These are phyloP conservation scores for Nomada flava DNA, from an alignment of 2,888 invertebrate species.

Conservation along the genomic window DNA sequence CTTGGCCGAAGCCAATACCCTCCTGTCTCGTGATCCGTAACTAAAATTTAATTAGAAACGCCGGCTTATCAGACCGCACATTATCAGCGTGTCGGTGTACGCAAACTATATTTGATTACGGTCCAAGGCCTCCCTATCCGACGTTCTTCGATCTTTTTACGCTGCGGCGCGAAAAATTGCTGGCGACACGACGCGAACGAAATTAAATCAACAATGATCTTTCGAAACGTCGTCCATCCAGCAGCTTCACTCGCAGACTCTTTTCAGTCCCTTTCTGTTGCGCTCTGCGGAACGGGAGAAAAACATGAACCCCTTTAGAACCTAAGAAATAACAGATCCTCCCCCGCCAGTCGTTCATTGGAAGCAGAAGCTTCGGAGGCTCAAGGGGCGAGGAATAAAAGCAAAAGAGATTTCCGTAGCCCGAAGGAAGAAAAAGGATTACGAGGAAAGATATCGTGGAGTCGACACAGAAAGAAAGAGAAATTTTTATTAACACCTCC, in stretches of 20 bases:
- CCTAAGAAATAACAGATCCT: not conserved
- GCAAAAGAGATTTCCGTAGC: not conserved
- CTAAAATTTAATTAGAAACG: constrained; percentile 68
- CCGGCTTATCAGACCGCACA: constrained; percentile 20
- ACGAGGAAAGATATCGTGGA: not conserved
- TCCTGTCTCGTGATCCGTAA: constrained; percentile 47
- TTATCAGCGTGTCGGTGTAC: constrained; percentile 4
- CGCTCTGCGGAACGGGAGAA: no score
- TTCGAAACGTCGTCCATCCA: not conserved
- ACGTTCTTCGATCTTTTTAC: not conserved
- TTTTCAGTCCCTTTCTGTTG: not conserved
- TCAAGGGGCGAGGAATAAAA: not conserved
- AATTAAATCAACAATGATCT: constrained; percentile 22
- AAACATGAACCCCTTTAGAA: not conserved
- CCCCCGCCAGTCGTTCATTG: not conserved
- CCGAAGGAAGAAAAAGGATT: not conserved
- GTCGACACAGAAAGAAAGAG: not conserved
- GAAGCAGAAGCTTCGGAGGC: not conserved
- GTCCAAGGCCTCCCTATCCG: not conserved
- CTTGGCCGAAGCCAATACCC: constrained; percentile 48
- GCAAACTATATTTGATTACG: constrained; percentile 9
- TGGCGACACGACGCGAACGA: not conserved
- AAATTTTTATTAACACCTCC: constrained; percentile 36
- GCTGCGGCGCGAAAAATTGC: not conserved
- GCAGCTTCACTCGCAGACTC: not conserved